Evolutionary conservation across 2,797 vertebrate genomes (phyloP).

Genomic region (Arctocebus calabarensis): DNA sequence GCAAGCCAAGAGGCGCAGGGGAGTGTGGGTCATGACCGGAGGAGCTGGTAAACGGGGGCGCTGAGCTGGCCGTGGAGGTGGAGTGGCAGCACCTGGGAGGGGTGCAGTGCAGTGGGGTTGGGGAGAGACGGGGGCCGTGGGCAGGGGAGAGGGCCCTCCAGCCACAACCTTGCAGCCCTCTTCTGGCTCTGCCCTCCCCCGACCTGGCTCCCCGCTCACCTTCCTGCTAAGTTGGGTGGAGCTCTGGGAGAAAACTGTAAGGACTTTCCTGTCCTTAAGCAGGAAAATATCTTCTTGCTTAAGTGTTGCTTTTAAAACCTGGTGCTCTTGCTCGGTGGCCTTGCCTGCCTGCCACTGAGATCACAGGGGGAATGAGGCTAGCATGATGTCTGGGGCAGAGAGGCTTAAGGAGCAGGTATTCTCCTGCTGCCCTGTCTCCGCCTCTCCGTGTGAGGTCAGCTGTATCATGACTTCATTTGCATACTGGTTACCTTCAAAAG

Average conservation of each 20-base stretch:
- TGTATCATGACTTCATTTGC: neutral
- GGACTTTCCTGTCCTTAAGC: neutral
- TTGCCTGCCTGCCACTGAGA: neutral
- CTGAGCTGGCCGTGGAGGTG: neutral
- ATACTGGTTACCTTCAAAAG: neutral
- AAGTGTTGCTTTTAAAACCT: neutral
- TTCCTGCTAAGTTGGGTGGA: neutral
- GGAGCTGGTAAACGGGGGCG: neutral
- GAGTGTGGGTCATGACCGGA: neutral
- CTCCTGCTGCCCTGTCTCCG: neutral
- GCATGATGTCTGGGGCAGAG: neutral
- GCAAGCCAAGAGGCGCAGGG: neutral
- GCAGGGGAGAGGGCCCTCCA: neutral
- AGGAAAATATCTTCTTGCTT: neutral
- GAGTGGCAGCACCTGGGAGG: neutral
- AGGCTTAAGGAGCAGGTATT: too few relatives aligned
- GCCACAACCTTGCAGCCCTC: neutral
- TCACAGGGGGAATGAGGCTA: fast-evolving
- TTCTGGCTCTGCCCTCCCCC: neutral
- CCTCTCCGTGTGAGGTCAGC: neutral
- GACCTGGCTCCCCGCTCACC: neutral
- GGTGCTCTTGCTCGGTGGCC: neutral
- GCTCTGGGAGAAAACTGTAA: neutral
- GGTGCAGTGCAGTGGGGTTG: neutral
- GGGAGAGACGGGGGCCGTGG: neutral